These are phyloP conservation scores for Anser brachyrhynchus DNA, from an alignment of 2,113 vertebrate genomes.

Conservation along the genomic window DNA sequence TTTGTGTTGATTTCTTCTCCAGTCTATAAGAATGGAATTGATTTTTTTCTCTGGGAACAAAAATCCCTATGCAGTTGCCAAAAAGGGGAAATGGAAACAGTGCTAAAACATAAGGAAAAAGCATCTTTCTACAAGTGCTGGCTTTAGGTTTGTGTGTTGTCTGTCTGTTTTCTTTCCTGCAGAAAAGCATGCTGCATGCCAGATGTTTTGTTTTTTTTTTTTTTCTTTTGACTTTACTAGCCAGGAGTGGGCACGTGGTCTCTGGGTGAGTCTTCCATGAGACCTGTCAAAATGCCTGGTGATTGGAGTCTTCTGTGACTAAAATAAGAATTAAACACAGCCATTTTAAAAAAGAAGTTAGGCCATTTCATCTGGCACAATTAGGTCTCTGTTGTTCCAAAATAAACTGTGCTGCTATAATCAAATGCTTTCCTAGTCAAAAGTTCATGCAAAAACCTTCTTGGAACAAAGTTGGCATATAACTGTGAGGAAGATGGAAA, in stretches of 20 bases:
- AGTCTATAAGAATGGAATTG: background rate
- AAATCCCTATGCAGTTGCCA: background rate
- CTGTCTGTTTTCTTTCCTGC: background rate
- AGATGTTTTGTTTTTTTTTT: background rate
- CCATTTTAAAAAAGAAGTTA: background rate
- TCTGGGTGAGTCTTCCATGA: background rate
- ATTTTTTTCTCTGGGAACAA: background rate
- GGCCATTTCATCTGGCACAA: conserved; percentile 14
- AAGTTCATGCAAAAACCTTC: background rate
- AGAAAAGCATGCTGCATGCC: background rate
- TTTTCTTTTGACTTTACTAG: background rate
- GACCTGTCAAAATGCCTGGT: background rate
- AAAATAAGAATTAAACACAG: background rate
- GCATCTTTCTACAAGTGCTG: background rate
- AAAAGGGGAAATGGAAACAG: conserved; percentile 6
- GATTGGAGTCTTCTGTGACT: background rate
- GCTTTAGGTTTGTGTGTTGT: background rate
- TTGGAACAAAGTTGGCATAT: background rate
- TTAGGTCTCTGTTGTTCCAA: conserved; percentile 24
- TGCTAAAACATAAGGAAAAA: background rate
- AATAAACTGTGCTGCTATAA: conserved; percentile 1
- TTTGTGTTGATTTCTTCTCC: background rate
- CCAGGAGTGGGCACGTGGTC: background rate
- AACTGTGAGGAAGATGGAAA: background rate
- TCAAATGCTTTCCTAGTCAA: background rate